Evolutionary conservation across 2,888 invertebrate genomes (phyloP).

Genomic region (Fissipunctia ypsillon): DNA sequence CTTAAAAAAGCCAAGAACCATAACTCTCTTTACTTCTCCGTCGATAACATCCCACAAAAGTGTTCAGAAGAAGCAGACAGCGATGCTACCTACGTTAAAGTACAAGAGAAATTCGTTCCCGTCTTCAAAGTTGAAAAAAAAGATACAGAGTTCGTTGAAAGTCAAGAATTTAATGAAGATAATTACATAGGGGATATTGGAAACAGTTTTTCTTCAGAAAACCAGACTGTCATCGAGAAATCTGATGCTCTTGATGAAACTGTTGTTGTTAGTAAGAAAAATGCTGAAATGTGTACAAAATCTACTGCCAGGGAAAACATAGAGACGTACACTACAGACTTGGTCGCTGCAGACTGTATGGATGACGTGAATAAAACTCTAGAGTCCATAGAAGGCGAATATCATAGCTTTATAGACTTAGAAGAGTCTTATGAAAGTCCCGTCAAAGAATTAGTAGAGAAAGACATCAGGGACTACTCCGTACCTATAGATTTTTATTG

Average conservation of each 20-base stretch:
- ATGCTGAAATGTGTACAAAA: slow-evolving; percentile 28
- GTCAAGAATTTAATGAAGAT: slow-evolving; percentile 87
- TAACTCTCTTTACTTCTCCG: slow-evolving; percentile 74
- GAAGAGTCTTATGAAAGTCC: slow-evolving; percentile 86
- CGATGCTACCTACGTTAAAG: slow-evolving; percentile 70
- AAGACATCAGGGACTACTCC: slow-evolving; percentile 88
- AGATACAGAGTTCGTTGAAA: slow-evolving; percentile 82
- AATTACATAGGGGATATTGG: slow-evolving; percentile 82
- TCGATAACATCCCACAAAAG: slow-evolving; percentile 79
- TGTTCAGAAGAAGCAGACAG: slow-evolving; percentile 70
- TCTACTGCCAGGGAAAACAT: slow-evolving; percentile 29
- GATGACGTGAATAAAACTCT: slow-evolving; percentile 71
- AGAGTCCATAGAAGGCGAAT: slow-evolving; percentile 84
- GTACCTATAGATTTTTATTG: slow-evolving; percentile 86
- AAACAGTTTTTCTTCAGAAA: slow-evolving; percentile 79
- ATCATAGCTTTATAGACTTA: slow-evolving; percentile 86
- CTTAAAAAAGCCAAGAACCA: slow-evolving; percentile 57
- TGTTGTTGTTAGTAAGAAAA: slow-evolving; percentile 29
- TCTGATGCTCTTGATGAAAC: slow-evolving; percentile 38
- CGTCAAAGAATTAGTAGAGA: slow-evolving; percentile 84
- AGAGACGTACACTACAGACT: slow-evolving; percentile 69
- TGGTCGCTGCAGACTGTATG: slow-evolving; percentile 55
- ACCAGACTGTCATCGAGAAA: slow-evolving; percentile 79
- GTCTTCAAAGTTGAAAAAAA: slow-evolving; percentile 74
- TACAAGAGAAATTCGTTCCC: slow-evolving; percentile 75